These are phyloP conservation scores for Megalops cyprinoides DNA, from an alignment of 2,797 vertebrate species.

Conservation along the genomic window DNA sequence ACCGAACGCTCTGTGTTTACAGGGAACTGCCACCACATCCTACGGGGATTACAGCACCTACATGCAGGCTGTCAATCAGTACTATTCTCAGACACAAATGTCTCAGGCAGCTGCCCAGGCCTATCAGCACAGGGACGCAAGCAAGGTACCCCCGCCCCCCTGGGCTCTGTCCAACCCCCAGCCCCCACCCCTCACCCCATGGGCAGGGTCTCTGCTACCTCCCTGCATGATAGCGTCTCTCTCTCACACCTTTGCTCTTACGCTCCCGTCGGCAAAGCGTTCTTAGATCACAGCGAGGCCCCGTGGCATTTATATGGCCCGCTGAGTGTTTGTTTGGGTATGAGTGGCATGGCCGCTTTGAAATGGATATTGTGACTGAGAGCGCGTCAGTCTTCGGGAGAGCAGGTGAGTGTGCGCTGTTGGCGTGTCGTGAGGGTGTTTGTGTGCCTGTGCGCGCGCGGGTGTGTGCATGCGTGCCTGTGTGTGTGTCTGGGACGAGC, in stretches of 20 bases:
- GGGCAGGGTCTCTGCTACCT: neutral
- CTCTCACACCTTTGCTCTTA: neutral
- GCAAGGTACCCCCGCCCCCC: slow-evolving; percentile 65
- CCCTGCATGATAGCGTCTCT: neutral
- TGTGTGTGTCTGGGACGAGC: too few relatives aligned
- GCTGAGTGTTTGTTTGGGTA: neutral
- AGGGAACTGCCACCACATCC: slow-evolving; percentile 67
- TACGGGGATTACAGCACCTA: slow-evolving; percentile 76
- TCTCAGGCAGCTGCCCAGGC: slow-evolving; percentile 65
- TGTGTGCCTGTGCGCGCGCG: too few relatives aligned
- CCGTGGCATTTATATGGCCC: neutral
- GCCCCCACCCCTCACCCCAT: neutral
- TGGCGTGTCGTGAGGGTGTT: too few relatives aligned
- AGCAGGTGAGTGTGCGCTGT: slow-evolving; percentile 11
- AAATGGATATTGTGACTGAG: slow-evolving; percentile 9
- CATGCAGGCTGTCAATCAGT: slow-evolving; percentile 79
- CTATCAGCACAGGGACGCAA: slow-evolving; percentile 62
- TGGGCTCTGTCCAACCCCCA: neutral
- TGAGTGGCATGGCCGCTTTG: neutral
- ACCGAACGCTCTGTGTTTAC: slow-evolving; percentile 40
- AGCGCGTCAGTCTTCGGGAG: neutral
- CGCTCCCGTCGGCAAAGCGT: too few relatives aligned
- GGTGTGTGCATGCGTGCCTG: too few relatives aligned
- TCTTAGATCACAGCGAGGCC: too few relatives aligned
- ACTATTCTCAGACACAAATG: slow-evolving; percentile 76